Evolutionary conservation across 2,797 vertebrate genomes (phyloP), one percentile per base, ranked within the genome.

Genomic region (Melanogrammus aeglefinus): DNA sequence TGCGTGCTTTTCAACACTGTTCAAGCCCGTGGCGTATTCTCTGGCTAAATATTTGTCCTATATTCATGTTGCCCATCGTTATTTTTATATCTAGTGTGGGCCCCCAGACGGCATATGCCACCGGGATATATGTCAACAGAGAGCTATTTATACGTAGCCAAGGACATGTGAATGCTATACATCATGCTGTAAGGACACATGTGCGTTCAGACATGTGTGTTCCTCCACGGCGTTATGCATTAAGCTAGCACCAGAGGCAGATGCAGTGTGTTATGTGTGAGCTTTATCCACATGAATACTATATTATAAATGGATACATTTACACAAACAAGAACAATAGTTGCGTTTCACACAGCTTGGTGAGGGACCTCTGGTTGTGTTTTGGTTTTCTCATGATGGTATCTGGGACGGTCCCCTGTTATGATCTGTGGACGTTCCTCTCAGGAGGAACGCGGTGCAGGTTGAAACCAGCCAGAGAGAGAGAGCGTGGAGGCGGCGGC

Each of bases 101-200:
- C 84, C 75, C 84, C 84, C 88, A 75, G 57, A 78, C 21, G 2
- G 87, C 84, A 82, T 87, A 81, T 85, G 83, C 80, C 86, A 74
- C 13, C n/a, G 13, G 73, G 29, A 33, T 71, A 90, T 90, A 88
- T 90, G 88, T 93, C 89, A 89, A 74, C 78, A 63, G 71, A 39
- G 74, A 80, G 84, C 92, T 90, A 92, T 93, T 92, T 91, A 90
- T 92, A 90, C 51, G 73, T 74, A 74, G 75, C 75, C 81, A 51
- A 88, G 88, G 90, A 92, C 90, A 93, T 88, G 87, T 86, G 88
- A 89, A 88, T 70, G 83, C 87, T 81, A 91, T 89, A 85, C 79
- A 88, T 92, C 90, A 91, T 69, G 83, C 87, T 80, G 83, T 79
- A 87, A 82, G 82, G 79, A 84, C 86, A 87, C 81, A 82, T 79